These are phyloP conservation scores for Acholoe squamosa DNA, from an alignment of 2,888 invertebrate genomes.

Conservation along the genomic window DNA sequence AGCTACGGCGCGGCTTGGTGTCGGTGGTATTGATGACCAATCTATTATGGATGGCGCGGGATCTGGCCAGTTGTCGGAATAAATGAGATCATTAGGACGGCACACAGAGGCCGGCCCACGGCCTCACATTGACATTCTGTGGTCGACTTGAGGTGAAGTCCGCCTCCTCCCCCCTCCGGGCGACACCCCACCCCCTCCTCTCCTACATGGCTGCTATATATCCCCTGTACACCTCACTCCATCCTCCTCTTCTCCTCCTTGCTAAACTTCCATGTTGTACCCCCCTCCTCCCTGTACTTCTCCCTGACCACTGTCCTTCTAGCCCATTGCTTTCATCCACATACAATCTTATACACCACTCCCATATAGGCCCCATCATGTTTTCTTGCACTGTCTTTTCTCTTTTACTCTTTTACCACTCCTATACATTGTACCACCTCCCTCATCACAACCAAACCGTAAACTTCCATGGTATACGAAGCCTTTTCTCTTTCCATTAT, in stretches of 20 bases:
- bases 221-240: not conserved
- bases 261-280: not conserved
- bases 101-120: not conserved
- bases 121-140: slow-evolving; percentile 57
- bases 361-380: no score
- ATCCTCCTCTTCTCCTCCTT: not conserved
- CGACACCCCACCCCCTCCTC: not conserved
- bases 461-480: no score
- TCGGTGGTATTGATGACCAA: slow-evolving; percentile 51
- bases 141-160: slow-evolving; percentile 37
- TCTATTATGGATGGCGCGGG: slow-evolving; percentile 56
- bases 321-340: no score
- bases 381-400: no score
- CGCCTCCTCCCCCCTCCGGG: not conserved
- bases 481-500: no score
- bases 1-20: not conserved
- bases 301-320: not conserved
- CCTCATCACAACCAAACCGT: no score
- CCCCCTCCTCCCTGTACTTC: not conserved
- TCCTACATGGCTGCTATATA: not conserved
- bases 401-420: no score
- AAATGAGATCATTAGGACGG: slow-evolving; percentile 61
- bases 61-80: slow-evolving; percentile 61
- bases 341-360: no score
- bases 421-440: no score